phyloP scores from a whole-genome alignment of 2,113 vertebrate genomes.

The Pseudorectes ferrugineus region DNA sequence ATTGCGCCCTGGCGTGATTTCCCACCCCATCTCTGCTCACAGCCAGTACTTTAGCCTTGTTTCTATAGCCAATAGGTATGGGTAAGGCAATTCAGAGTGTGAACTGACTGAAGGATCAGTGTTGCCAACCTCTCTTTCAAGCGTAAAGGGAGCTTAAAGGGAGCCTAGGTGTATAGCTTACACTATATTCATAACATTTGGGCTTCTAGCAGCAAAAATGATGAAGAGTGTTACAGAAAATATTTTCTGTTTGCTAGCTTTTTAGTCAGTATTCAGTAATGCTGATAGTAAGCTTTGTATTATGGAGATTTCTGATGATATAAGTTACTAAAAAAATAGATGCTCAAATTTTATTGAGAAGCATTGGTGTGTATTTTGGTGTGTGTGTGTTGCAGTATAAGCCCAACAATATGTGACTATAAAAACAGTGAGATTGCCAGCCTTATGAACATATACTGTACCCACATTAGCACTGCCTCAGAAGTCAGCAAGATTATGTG shows the following conservation, averaged over 20 bases:
- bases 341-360: neutral
- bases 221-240: neutral
- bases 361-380: neutral
- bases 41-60: neutral
- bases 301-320: neutral
- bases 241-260: neutral
- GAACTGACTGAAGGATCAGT: neutral
- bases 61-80: neutral
- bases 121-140: neutral
- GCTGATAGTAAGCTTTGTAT: neutral
- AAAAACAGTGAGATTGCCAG: neutral
- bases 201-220: neutral
- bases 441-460: neutral
- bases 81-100: neutral
- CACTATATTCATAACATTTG: neutral
- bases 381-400: neutral
- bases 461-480: neutral
- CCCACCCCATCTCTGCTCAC: neutral
- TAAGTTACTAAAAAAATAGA: neutral
- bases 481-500: neutral
- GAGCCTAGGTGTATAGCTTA: neutral
- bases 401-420: neutral
- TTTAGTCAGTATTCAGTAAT: neutral
- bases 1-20: accelerated
- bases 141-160: neutral